Evolutionary conservation across 2,888 invertebrate species (phyloP), one percentile per base, ranked within the genome.

Genomic region (Drepana falcataria): DNA sequence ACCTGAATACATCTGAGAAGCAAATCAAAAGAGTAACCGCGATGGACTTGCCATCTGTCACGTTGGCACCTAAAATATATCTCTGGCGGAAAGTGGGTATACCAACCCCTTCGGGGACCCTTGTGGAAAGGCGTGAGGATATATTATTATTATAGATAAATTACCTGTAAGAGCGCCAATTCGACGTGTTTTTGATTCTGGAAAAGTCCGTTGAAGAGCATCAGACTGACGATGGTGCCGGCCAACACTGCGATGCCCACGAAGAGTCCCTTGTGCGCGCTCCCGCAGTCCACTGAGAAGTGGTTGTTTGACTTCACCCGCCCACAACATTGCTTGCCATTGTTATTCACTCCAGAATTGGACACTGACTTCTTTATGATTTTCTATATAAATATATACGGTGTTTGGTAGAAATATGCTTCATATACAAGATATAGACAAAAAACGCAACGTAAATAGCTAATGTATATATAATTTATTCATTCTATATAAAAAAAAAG

Each of bases 251-350:
- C 87, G 51, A 95, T 93, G 3, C 95, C 92, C 81, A 86, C 78
- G 67, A 92, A 93, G 78, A 96, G 86, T 70, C 96, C 88, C 85
- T 94, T 94, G 75, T 95, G 95, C 7, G 95, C 94, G 63, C 93
- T 94, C 48, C 94, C 93, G 78, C 95, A 96, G 85, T 96, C 95
- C 48, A 95, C 93, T 1, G 93, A 93, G 79, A 93, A 94, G 68
- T 93, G 93, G 67, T 86, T 91, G 66, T 80, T 86, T 34, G 88
- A 84, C 61, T 85, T 89, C 4, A 79, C 66, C 53, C 82, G 77
- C 1, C 71, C 68, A 55, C 85, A 84, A 59, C 85, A 84, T 53
- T 79, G 79, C 9, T 63, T 65, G 4, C 58, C 48, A 37, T 73
- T 74, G 51, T 64, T 65, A 48, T 52, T 55, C 7, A 56, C 53